Evolutionary conservation across 2,797 vertebrate species (phyloP).

Genomic region (Xerus rutilus): DNA sequence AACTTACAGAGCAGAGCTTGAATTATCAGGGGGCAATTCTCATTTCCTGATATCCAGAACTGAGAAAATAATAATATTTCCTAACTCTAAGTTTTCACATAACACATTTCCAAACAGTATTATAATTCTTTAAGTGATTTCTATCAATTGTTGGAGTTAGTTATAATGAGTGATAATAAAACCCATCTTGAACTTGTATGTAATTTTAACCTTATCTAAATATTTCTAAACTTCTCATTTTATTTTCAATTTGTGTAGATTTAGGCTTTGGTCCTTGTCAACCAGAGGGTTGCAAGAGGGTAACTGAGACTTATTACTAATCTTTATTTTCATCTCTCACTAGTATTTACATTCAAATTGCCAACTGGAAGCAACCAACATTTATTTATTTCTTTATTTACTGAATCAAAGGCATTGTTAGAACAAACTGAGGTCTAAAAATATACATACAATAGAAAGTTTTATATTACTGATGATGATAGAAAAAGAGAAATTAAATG

Average conservation of each 20-base stretch:
- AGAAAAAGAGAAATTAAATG: conserved; percentile 52
- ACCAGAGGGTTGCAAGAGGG: not conserved
- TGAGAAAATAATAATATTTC: conserved; percentile 36
- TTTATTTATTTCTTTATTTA: not conserved
- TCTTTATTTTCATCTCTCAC: not conserved
- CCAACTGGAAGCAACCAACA: not conserved
- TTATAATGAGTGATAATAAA: conserved; percentile 29
- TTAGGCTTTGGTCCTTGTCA: not conserved
- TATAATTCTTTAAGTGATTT: conserved; percentile 22
- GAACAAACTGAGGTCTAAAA: conserved; percentile 41
- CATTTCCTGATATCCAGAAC: conserved; percentile 24
- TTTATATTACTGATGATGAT: conserved; percentile 8
- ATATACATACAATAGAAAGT: conserved; percentile 46
- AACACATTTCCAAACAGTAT: not conserved
- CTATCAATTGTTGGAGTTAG: not conserved
- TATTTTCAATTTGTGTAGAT: not conserved
- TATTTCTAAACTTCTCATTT: conserved; percentile 43
- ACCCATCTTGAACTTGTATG: conserved; percentile 10
- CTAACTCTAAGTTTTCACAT: not conserved
- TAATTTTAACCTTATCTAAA: conserved; percentile 27
- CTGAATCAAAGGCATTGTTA: not conserved
- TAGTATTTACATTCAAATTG: not conserved
- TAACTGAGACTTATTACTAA: not conserved
- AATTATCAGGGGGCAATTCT: not conserved
- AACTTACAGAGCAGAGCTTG: not conserved